Evolutionary conservation across 2,888 invertebrate species (phyloP), one percentile per base, ranked within the genome.

Genomic region (Sarcophaga rosellei): DNA sequence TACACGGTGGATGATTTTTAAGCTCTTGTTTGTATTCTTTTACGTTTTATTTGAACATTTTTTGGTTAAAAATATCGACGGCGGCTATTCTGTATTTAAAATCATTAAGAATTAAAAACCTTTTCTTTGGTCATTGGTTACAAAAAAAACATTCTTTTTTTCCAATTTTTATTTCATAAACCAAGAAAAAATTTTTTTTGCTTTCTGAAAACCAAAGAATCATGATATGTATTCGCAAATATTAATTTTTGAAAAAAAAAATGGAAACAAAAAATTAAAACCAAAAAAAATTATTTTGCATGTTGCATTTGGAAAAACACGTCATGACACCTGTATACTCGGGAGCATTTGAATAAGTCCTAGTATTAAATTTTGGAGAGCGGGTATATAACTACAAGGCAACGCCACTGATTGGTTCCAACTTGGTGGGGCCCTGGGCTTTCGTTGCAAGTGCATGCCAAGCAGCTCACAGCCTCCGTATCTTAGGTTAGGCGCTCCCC

Each of bases 121-220:
- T 53, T 53, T 53, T 53, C 17, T 53, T 17, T 53, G 53, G 17
- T 17, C 53, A 53, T 53, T 53, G 53, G 15, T 17, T 17, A 4
- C 10, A 15, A 53, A 53, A 53, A 12, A 53, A 17, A 53, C 0
- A 15, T 15, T 17, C 0, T 21, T 61, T 21, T 70, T 68, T 15
- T 57, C 12, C 1, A 2, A 35, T 47, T 47, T n/a, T 25, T 47
- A 69, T 61, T 77, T 45, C 53, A 76, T 77, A 75, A 62, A 81
- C 25, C 80, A 73, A 81, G 57, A 65, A 81, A 78, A 15, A 47
- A 15, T 73, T 74, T 62, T 65, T 74, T 77, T 73, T 63, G n/a
- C 15, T 73, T 2, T 21, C 74, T 84, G 35, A 59, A 70, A 53
- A 53, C 5, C 53, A 76, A 73, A 61, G 44, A 75, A 77, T 77